Evolutionary conservation across 2,113 vertebrate genomes (phyloP).

Genomic region (Sebastes schlegelii): DNA sequence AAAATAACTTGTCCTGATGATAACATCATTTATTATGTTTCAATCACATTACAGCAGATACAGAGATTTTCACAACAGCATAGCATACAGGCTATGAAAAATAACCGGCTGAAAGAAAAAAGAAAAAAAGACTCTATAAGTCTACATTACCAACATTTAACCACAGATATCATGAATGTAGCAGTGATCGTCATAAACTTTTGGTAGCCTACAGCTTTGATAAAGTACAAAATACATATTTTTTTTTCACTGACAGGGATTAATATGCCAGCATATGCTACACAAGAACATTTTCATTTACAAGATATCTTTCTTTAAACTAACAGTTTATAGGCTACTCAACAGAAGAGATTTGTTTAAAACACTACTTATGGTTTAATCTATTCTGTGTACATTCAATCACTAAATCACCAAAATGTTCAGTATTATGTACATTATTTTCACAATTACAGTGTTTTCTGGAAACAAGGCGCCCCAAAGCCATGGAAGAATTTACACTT

Average conservation of each 20-base stretch:
- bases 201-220: constrained; percentile 72
- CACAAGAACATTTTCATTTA: constrained; percentile 77
- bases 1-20: constrained; percentile 14
- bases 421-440: constrained; percentile 79
- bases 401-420: constrained; percentile 72
- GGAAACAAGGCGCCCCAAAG: constrained; percentile 36
- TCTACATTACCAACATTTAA: constrained; percentile 72
- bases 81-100: constrained; percentile 64
- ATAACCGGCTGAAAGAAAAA: constrained; percentile 54
- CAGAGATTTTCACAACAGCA: constrained; percentile 75
- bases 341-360: constrained; percentile 61
- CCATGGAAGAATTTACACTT: constrained; percentile 67
- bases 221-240: constrained; percentile 77
- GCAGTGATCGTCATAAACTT: constrained; percentile 57
- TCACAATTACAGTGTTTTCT: constrained; percentile 77
- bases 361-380: constrained; percentile 55
- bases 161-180: constrained; percentile 64
- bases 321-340: constrained; percentile 75
- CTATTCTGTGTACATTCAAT: constrained; percentile 70
- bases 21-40: constrained; percentile 75
- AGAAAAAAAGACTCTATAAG: constrained; percentile 50
- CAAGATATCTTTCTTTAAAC: constrained; percentile 68
- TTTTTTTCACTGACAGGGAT: constrained; percentile 65
- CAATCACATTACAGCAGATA: constrained; percentile 83
- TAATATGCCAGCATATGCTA: constrained; percentile 78